Conservation (phyloP, 2,113 vertebrate species). For the Orientallactaga bullata region DNA sequence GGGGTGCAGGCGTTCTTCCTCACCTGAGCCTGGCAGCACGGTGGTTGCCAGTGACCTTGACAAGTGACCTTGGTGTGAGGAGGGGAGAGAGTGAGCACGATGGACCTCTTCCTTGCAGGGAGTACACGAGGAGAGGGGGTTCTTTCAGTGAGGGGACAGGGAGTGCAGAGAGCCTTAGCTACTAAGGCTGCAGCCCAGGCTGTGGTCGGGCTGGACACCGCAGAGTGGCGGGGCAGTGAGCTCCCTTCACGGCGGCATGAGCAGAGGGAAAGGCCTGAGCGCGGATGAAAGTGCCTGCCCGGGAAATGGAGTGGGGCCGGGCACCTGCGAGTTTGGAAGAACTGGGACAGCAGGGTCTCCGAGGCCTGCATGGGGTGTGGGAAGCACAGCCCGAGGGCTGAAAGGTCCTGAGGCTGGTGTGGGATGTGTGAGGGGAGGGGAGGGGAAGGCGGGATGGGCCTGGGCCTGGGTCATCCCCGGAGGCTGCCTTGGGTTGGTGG, state of each 20-base stretch:
- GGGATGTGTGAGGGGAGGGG: neutral
- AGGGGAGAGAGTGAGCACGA: neutral
- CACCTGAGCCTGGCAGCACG: neutral
- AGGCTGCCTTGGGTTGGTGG: neutral
- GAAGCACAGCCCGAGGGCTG: no score
- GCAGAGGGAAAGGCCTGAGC: neutral
- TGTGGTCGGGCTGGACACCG: no score
- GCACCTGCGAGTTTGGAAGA: neutral
- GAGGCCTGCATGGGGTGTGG: neutral
- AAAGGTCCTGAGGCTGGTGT: no score
- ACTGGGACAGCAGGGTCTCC: neutral
- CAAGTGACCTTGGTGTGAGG: neutral
- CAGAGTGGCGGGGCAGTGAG: neutral
- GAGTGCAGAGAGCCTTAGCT: neutral
- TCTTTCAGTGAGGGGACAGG: neutral
- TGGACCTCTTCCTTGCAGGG: neutral
- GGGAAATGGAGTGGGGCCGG: no score
- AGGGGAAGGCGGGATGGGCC: neutral
- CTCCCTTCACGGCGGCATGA: neutral
- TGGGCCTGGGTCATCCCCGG: neutral
- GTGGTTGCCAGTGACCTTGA: neutral
- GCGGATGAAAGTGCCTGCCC: neutral
- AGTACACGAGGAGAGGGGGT: neutral
- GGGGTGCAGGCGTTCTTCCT: no score
- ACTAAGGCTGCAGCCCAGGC: no score